Percentiles rank a stretch among this genome's conserved stretches.
Evolutionary conservation across 2,113 vertebrate genomes (phyloP).

Genomic region (Stigmatopora argus): DNA sequence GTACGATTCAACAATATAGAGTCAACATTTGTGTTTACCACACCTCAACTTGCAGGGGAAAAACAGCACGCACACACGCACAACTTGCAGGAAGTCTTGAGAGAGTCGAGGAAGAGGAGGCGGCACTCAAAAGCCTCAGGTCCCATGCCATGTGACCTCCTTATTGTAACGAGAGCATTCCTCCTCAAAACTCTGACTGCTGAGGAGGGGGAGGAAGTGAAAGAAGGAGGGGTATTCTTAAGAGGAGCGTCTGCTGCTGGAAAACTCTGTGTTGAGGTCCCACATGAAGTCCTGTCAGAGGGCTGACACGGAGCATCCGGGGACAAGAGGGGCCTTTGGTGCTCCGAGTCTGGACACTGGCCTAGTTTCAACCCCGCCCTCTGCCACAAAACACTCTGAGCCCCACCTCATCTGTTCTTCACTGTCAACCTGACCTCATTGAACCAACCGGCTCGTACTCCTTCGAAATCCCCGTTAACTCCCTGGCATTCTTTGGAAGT

Average conservation of each 20-base stretch:
- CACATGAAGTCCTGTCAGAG: slow-evolving; percentile 70
- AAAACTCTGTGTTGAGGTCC: slow-evolving; percentile 67
- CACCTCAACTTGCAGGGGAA: slow-evolving; percentile 37
- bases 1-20: slow-evolving; percentile 4
- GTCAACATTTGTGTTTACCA: slow-evolving; percentile 56
- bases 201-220: slow-evolving; percentile 47
- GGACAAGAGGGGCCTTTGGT: slow-evolving; percentile 61
- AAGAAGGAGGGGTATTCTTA: slow-evolving; percentile 62
- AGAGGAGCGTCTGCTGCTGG: slow-evolving; percentile 61
- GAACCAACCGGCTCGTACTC: slow-evolving; percentile 42
- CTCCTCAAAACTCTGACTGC: slow-evolving; percentile 71
- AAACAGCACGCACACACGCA: slow-evolving; percentile 30
- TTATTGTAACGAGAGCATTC: slow-evolving; percentile 74
- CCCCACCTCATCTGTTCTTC: slow-evolving; percentile 66
- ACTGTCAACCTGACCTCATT: slow-evolving; percentile 64
- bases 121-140: slow-evolving; percentile 65
- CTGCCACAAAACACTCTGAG: slow-evolving; percentile 62
- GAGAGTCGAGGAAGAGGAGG: slow-evolving; percentile 52
- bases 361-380: slow-evolving; percentile 66
- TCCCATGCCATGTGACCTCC: slow-evolving; percentile 75
- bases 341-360: slow-evolving; percentile 71
- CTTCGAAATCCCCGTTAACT: slow-evolving; percentile 6
- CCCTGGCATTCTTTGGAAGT: slow-evolving; percentile 10
- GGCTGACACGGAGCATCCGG: slow-evolving; percentile 67
- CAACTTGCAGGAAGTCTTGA: slow-evolving; percentile 54